These are phyloP conservation scores for Strigamia maritima DNA, from an alignment of 2,888 invertebrate genomes.

Conservation along the genomic window DNA sequence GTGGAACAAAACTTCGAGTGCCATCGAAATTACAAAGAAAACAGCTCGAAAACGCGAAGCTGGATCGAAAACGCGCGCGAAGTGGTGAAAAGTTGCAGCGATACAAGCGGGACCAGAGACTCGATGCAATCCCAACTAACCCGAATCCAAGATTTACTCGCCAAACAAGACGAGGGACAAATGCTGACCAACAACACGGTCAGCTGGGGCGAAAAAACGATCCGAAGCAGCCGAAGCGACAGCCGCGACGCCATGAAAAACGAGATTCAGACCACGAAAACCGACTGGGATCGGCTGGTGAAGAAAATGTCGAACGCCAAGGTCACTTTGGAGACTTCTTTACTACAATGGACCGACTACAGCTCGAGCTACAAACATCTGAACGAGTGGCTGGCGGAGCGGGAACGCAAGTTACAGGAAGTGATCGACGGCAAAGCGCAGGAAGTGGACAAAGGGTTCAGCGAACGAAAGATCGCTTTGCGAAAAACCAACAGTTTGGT, in stretches of 20 bases:
- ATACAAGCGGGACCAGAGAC: constrained; percentile 71
- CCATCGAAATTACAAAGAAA: constrained; percentile 74
- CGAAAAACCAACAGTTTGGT: constrained; percentile 90
- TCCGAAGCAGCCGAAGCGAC: constrained; percentile 81
- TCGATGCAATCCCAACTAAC: constrained; percentile 74
- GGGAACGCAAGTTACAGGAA: constrained; percentile 86
- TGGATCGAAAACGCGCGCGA: constrained; percentile 87
- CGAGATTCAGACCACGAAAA: constrained; percentile 83
- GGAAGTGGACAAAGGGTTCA: constrained; percentile 57
- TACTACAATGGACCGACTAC: constrained; percentile 94
- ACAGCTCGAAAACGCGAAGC: constrained; percentile 69
- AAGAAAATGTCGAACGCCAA: constrained; percentile 89
- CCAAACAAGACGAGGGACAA: constrained; percentile 80
- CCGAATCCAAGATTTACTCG: constrained; percentile 68
- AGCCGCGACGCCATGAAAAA: constrained; percentile 82
- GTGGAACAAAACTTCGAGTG: constrained; percentile 83
- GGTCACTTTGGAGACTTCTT: constrained; percentile 81
- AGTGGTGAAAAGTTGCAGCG: constrained; percentile 73
- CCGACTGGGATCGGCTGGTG: constrained; percentile 85
- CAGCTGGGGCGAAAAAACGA: constrained; percentile 84
- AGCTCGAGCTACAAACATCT: constrained; percentile 88
- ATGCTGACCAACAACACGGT: constrained; percentile 80
- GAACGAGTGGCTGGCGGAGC: constrained; percentile 90
- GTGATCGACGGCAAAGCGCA: constrained; percentile 72
- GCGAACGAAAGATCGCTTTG: constrained; percentile 82